Evolutionary conservation across 2,113 vertebrate species (phyloP).

Genomic region (Cyprichromis sp.): DNA sequence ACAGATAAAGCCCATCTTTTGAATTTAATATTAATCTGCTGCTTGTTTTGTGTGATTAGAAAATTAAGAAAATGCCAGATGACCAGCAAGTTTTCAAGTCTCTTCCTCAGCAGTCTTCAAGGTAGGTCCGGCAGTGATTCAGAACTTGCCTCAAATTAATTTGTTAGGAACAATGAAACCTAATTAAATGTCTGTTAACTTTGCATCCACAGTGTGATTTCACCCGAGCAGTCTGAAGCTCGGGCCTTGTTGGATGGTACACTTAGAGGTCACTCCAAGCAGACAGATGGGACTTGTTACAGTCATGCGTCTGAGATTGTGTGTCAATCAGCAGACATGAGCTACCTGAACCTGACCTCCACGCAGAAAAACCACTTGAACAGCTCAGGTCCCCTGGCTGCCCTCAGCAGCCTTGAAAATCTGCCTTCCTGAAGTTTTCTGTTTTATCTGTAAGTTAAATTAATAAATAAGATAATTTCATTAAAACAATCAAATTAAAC

Average conservation of each 20-base stretch:
- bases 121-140: not conserved
- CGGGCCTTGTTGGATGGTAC: not conserved
- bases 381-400: not conserved
- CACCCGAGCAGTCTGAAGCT: not conserved
- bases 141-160: not conserved
- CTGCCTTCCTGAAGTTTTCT: not conserved
- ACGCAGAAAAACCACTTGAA: not conserved
- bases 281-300: not conserved
- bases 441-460: not conserved
- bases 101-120: not conserved
- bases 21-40: not conserved
- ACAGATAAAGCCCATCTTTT: not conserved
- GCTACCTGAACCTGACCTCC: slow-evolving; percentile 49
- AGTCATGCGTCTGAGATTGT: not conserved
- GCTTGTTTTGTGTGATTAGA: not conserved
- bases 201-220: not conserved
- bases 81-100: not conserved
- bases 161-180: not conserved
- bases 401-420: not conserved
- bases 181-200: not conserved
- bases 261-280: not conserved
- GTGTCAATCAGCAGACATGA: slow-evolving; percentile 17
- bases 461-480: not conserved
- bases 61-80: slow-evolving; percentile 2
- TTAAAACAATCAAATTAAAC: not conserved